Evolutionary conservation across 2,888 invertebrate species (phyloP), one percentile per base, ranked within the genome.

Genomic region (Pammene fasciana): DNA sequence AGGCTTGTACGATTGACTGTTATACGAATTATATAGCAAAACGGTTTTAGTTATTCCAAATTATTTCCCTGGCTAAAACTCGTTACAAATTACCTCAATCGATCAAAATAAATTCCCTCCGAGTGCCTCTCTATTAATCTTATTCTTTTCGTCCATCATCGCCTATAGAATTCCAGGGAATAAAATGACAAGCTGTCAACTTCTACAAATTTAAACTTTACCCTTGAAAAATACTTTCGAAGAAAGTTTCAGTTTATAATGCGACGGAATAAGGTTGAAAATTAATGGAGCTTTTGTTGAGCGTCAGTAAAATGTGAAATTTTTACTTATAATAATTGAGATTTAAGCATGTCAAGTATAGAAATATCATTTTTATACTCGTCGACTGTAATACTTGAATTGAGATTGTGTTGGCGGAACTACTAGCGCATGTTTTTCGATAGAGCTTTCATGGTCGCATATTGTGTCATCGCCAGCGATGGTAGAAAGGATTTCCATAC

Each of bases 131-230:
- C 52, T 62, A 52, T 62, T 41, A 52, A 50, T 52, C 48, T 62
- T 62, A 36, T 62, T 52, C 62, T 52, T 52, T 62, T 11, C 34
- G n/a, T 62, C 48, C 48, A 62, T 64, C 48, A 38, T 61, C 48
- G 16, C 2, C 50, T 26, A 61, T 52, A 46, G 52, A 64, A 52
- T 13, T 52, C 41, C 41, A 52, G 43, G 26, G 16, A 26, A 52
- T 46, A 46, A n/a, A 57, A 60, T 34, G 60, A 60, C 60, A 60
- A 48, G 46, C 60, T 46, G 46, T 60, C 60, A 60, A 36, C 2
- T 48, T 16, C 2, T 10, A 46, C 60, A 34, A 60, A 14, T 46
- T 46, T 46, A 36, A 36, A 46, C 14, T 36, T 9, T 60, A 4
- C 34, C 16, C 11, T 36, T 36, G 1, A 46, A 36, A 59, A 59